phyloP scores from a whole-genome alignment of 2,888 invertebrate genomes.

The Andrena minutula region DNA sequence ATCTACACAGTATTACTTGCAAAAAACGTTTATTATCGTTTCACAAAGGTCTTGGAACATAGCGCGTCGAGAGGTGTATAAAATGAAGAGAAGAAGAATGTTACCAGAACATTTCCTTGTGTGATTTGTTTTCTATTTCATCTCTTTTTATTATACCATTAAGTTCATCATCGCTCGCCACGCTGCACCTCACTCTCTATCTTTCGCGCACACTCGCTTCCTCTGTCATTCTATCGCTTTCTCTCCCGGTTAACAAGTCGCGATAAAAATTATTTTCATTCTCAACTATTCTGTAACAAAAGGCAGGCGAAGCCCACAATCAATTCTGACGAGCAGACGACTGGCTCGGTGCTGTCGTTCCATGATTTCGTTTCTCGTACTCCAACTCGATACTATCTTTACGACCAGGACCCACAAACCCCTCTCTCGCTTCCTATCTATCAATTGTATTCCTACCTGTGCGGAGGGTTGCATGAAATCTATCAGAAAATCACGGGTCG shows the following conservation, averaged over 20 bases:
- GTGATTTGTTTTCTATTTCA: conserved; percentile 40
- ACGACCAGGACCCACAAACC: conserved; percentile 18
- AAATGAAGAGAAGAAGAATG: conserved; percentile 47
- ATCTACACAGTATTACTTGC: conserved; percentile 11
- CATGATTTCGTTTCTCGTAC: conserved; percentile 25
- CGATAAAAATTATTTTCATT: conserved; percentile 74
- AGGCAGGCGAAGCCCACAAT: conserved; percentile 62
- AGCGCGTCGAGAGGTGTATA: conserved; percentile 16
- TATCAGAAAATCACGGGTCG: conserved; percentile 2
- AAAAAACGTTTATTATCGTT: conserved; percentile 34
- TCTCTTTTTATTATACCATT: conserved; percentile 66
- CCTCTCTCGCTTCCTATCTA: neutral
- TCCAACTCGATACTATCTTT: conserved; percentile 29
- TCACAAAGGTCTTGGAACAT: conserved; percentile 39
- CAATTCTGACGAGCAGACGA: conserved; percentile 21
- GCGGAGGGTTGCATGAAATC: neutral
- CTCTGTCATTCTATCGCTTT: conserved; percentile 64
- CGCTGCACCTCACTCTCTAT: conserved; percentile 59
- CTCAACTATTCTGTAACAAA: conserved; percentile 75
- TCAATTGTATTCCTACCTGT: neutral
- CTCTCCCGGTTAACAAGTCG: conserved; percentile 70
- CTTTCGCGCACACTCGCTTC: conserved; percentile 65
- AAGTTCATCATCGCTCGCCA: conserved; percentile 71
- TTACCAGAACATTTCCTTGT: conserved; percentile 57
- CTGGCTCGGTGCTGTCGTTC: conserved; percentile 29